Percentiles rank a stretch among this genome's conserved stretches.
These are phyloP conservation scores for Choloepus didactylus DNA, from an alignment of 2,797 vertebrate genomes.

Conservation along the genomic window DNA sequence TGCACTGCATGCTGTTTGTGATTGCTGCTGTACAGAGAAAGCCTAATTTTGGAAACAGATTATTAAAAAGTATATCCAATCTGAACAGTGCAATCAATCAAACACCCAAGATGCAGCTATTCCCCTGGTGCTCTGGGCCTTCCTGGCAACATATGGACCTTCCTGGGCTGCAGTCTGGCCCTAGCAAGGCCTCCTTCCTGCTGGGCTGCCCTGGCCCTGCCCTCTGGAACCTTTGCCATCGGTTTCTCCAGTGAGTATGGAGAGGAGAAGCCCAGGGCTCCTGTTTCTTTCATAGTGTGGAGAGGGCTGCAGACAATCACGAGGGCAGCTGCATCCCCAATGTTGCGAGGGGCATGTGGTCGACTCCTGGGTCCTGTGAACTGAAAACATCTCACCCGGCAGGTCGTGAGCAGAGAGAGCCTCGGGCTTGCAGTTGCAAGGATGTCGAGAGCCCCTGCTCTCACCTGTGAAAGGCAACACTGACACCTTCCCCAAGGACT, in stretches of 20 bases:
- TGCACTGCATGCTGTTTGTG: constrained; percentile 70
- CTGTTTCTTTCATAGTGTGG: too few species aligned
- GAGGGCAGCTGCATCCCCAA: rapidly evolving
- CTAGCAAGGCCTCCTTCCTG: neutral
- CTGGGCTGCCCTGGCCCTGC: neutral
- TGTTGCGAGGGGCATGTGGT: rapidly evolving
- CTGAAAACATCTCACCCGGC: neutral
- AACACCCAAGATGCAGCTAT: constrained; percentile 51
- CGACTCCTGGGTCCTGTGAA: rapidly evolving
- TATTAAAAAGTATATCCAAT: constrained; percentile 84
- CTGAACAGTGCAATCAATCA: constrained; percentile 77
- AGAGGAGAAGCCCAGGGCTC: neutral
- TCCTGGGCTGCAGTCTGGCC: rapidly evolving
- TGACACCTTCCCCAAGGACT: rapidly evolving
- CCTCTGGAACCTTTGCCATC: rapidly evolving
- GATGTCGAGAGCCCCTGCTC: neutral
- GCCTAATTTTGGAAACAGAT: constrained; percentile 86
- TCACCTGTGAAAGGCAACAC: rapidly evolving
- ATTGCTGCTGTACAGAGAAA: constrained; percentile 78
- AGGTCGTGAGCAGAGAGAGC: neutral
- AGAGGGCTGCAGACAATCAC: neutral
- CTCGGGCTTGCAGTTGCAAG: rapidly evolving
- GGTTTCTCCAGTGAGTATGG: rapidly evolving
- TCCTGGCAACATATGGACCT: neutral
- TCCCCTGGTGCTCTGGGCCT: neutral